Conservation (phyloP, 2,113 vertebrate genomes). For the Hippocampus guttulatus region DNA sequence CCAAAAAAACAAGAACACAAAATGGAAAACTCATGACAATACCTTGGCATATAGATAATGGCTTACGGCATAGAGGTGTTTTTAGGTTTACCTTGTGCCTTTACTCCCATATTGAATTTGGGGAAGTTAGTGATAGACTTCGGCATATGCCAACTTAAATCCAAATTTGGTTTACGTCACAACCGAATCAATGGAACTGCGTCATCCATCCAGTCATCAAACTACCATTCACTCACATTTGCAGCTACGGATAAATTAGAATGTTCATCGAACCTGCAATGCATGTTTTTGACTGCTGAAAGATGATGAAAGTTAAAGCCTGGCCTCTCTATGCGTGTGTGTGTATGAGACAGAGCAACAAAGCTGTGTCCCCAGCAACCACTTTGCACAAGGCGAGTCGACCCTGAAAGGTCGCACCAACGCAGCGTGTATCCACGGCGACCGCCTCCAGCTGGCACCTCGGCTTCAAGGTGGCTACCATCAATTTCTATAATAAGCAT, state of each 20-base stretch:
- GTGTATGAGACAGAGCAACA: slow-evolving; percentile 28
- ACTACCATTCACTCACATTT: too few species aligned
- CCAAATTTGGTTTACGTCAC: too few species aligned
- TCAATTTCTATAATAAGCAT: neutral
- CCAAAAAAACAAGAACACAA: neutral
- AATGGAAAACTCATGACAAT: neutral
- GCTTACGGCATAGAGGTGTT: too few species aligned
- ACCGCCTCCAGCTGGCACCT: slow-evolving; percentile 37
- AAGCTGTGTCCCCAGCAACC: slow-evolving; percentile 42
- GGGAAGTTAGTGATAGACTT: too few species aligned
- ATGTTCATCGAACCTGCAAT: too few species aligned
- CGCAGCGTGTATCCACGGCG: slow-evolving; percentile 46
- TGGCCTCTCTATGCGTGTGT: neutral
- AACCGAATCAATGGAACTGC: too few species aligned
- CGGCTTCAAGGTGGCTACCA: slow-evolving; percentile 7
- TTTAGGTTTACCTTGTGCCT: too few species aligned
- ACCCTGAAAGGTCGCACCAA: slow-evolving; percentile 53
- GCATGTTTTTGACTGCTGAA: neutral
- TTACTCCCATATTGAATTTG: too few species aligned
- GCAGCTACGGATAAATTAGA: too few species aligned
- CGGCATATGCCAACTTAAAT: too few species aligned
- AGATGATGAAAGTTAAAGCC: neutral
- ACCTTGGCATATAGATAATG: too few species aligned
- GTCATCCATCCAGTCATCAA: too few species aligned
- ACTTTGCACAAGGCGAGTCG: slow-evolving; percentile 52